Conservation (phyloP, 2,888 invertebrate genomes). For the Mermis nigrescens region DNA sequence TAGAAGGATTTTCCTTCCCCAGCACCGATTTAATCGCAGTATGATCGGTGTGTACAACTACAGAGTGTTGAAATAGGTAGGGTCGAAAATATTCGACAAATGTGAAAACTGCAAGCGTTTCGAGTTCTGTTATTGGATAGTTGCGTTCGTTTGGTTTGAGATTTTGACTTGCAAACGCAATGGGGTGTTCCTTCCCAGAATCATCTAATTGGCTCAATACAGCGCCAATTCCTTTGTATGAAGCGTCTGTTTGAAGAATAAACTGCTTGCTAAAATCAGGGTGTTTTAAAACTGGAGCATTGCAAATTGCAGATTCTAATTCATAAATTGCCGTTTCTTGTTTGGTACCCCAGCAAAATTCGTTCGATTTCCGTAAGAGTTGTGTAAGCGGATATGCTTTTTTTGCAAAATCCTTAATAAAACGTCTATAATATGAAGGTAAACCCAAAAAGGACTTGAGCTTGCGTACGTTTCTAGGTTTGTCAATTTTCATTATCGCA, state of each 20-base stretch:
- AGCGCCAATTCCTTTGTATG: slow-evolving; percentile 20
- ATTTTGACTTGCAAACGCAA: slow-evolving; percentile 17
- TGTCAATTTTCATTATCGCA: slow-evolving; percentile 19
- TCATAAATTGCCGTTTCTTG: slow-evolving; percentile 9
- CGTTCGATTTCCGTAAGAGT: neutral
- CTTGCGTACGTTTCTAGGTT: slow-evolving; percentile 16
- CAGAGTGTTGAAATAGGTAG: slow-evolving; percentile 30
- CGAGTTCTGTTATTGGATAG: slow-evolving; percentile 34
- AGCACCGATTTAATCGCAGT: slow-evolving; percentile 37
- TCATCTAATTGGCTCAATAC: slow-evolving; percentile 18
- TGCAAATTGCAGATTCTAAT: slow-evolving; percentile 7
- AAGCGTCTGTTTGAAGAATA: slow-evolving; percentile 24
- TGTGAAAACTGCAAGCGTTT: slow-evolving; percentile 29
- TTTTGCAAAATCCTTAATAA: slow-evolving; percentile 12
- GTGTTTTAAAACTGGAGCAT: slow-evolving; percentile 16
- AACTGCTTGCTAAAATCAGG: slow-evolving; percentile 20
- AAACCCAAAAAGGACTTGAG: slow-evolving; percentile 22
- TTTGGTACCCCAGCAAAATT: slow-evolving; percentile 15
- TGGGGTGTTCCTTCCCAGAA: slow-evolving; percentile 11
- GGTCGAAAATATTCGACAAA: slow-evolving; percentile 32
- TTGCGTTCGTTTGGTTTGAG: slow-evolving; percentile 25
- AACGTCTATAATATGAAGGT: slow-evolving; percentile 26
- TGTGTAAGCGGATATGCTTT: slow-evolving; percentile 7
- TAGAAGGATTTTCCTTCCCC: slow-evolving; percentile 32
- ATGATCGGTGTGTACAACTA: slow-evolving; percentile 34